These are phyloP conservation scores for Smittia sp. DNA, from an alignment of 2,888 invertebrate genomes.

Conservation along the genomic window DNA sequence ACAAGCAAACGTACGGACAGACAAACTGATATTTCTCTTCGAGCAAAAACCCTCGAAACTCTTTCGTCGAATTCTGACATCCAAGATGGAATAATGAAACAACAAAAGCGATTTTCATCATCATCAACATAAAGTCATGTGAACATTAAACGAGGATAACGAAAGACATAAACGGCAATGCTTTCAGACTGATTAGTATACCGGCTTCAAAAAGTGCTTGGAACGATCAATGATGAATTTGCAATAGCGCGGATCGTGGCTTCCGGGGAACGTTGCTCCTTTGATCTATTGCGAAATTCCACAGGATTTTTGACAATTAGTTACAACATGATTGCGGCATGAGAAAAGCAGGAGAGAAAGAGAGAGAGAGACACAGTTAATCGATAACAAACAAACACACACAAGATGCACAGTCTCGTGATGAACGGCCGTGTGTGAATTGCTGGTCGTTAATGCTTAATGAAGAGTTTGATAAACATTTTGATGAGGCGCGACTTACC, in stretches of 20 bases:
- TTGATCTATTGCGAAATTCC: slow-evolving; percentile 65
- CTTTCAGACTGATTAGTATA: slow-evolving; percentile 56
- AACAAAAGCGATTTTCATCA: slow-evolving; percentile 21
- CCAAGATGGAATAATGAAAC: no score
- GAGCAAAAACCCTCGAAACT: no score
- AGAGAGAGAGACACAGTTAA: not conserved
- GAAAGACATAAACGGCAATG: not conserved
- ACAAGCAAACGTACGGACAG: no score
- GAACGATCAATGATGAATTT: slow-evolving; percentile 95
- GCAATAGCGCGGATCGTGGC: slow-evolving; percentile 92
- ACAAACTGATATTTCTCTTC: no score
- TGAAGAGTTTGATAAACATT: slow-evolving; percentile 42
- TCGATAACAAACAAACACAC: not conserved
- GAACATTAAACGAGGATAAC: slow-evolving; percentile 51
- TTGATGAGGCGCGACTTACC: slow-evolving; percentile 59
- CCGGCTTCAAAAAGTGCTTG: slow-evolving; percentile 94
- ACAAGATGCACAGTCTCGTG: not conserved
- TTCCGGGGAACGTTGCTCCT: slow-evolving; percentile 93
- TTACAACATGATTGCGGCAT: slow-evolving; percentile 10
- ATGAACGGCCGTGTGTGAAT: not conserved
- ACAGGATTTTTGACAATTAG: not conserved
- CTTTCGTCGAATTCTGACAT: no score
- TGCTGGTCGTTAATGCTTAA: not conserved
- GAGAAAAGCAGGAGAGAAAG: not conserved
- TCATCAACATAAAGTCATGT: slow-evolving; percentile 8